Percentiles rank a stretch among this genome's conserved stretches.
These are phyloP conservation scores for Galaxias olidus DNA, from an alignment of 2,797 vertebrate genomes.

Conservation along the genomic window DNA sequence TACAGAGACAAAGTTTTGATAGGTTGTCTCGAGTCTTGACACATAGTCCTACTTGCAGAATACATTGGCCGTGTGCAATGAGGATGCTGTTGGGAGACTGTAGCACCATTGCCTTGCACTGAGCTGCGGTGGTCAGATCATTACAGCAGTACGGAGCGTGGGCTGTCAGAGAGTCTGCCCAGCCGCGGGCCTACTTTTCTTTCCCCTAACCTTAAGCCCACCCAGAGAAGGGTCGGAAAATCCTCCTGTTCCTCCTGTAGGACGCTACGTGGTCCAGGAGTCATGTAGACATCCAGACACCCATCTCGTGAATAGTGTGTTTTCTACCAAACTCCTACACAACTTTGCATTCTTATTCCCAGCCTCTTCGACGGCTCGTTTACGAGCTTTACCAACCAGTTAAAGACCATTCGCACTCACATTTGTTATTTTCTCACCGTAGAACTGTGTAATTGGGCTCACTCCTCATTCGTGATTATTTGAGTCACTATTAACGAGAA, in stretches of 20 bases:
- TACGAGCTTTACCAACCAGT: slow-evolving; percentile 11
- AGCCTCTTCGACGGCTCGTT: slow-evolving; percentile 5
- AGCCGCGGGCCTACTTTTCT: background rate
- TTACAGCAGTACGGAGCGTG: background rate
- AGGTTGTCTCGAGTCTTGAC: background rate
- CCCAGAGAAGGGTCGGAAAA: slow-evolving; percentile 55
- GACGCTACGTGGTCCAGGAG: too few species aligned
- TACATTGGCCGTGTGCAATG: slow-evolving; percentile 36
- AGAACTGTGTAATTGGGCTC: background rate
- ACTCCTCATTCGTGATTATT: background rate
- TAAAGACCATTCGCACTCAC: background rate
- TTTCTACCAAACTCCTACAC: slow-evolving; percentile 8
- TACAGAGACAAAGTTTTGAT: slow-evolving; percentile 3
- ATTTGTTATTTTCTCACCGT: slow-evolving; percentile 8
- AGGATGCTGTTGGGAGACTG: slow-evolving; percentile 42
- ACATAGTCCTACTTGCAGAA: background rate
- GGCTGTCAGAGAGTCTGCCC: slow-evolving; percentile 5
- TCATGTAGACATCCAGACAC: too few species aligned
- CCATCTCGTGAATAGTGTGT: too few species aligned
- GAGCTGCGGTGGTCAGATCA: slow-evolving; percentile 32
- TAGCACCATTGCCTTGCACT: slow-evolving; percentile 2
- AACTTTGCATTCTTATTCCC: background rate
- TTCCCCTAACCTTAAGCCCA: slow-evolving; percentile 35
- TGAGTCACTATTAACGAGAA: too few species aligned
- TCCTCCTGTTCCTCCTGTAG: slow-evolving; percentile 62